A percentile compares a stretch with the other conserved stretches of the same genome.
Evolutionary conservation across 2,888 invertebrate species (phyloP).

Genomic region (Tinea semifulvella): DNA sequence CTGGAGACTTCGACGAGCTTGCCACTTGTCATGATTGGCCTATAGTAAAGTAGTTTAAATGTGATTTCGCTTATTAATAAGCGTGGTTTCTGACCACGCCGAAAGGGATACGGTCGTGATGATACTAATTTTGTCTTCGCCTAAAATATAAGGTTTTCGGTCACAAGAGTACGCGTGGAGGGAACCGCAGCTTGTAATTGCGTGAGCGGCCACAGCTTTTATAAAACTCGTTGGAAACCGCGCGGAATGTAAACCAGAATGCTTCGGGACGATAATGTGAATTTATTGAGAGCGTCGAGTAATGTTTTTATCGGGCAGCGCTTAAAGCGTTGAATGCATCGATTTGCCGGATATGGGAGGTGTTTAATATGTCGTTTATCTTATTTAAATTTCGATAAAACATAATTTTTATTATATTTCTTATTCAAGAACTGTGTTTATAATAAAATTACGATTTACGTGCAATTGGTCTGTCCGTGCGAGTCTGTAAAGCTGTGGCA

Average conservation of each 20-base stretch:
- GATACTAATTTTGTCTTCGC: no score
- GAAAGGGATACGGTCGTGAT: no score
- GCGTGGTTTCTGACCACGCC: no score
- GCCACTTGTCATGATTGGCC: no score
- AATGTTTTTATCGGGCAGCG: slow-evolving; percentile 62
- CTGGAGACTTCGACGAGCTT: no score
- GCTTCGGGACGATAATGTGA: slow-evolving; percentile 62
- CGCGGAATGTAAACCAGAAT: slow-evolving; percentile 65
- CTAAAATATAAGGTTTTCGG: no score
- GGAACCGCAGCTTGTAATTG: slow-evolving; percentile 48
- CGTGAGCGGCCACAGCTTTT: slow-evolving; percentile 59
- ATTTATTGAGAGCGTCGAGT: slow-evolving; percentile 62
- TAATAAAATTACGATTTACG: slow-evolving; percentile 7
- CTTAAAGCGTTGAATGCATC: slow-evolving; percentile 39
- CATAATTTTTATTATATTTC: slow-evolving; percentile 11
- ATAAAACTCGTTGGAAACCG: slow-evolving; percentile 63
- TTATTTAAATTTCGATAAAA: slow-evolving; percentile 22
- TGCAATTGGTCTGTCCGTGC: not conserved
- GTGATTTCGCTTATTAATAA: no score
- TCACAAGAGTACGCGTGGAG: slow-evolving; percentile 8
- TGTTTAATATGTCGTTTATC: slow-evolving; percentile 29
- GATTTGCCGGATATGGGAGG: slow-evolving; percentile 40
- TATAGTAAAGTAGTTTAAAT: no score
- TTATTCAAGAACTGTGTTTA: slow-evolving; percentile 7
- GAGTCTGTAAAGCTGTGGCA: not conserved